phyloP scores from a whole-genome alignment of 2,888 invertebrate genomes.

The Cryptus armator region DNA sequence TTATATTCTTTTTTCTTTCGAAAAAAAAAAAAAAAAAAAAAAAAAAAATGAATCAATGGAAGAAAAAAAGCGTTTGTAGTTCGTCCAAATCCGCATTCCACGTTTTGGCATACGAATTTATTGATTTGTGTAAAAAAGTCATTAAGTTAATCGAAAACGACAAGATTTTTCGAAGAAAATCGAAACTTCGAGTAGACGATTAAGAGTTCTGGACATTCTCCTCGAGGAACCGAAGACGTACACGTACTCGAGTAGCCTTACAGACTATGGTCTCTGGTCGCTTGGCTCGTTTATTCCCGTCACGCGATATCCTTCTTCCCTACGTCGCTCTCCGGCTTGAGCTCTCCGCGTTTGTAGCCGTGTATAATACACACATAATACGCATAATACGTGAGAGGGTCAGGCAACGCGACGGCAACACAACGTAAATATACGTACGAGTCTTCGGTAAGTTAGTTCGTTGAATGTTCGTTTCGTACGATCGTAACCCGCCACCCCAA shows the following conservation, averaged over 20 bases:
- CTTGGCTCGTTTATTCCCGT: constrained; percentile 49
- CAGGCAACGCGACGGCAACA: constrained; percentile 2
- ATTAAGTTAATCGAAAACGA: neutral
- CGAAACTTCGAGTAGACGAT: neutral
- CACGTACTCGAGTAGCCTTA: constrained; percentile 29
- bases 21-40: too few relatives aligned
- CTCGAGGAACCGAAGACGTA: constrained; percentile 43
- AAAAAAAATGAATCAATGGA: too few relatives aligned
- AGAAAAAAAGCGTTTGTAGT: neutral
- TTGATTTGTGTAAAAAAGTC: neutral
- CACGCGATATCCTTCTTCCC: constrained; percentile 58
- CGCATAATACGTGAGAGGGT: constrained; percentile 22
- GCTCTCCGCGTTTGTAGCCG: constrained; percentile 27
- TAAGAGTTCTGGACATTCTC: constrained; percentile 63
- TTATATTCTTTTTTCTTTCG: too few relatives aligned
- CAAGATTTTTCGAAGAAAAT: neutral
- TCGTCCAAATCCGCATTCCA: neutral
- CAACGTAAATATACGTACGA: constrained; percentile 49
- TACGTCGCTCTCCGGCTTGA: constrained; percentile 16
- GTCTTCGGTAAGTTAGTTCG: constrained; percentile 36
- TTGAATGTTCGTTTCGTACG: constrained; percentile 62
- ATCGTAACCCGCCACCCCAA: constrained; percentile 72
- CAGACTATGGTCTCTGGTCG: constrained; percentile 30
- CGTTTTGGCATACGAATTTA: neutral
- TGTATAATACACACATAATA: constrained; percentile 46